Percentiles rank a stretch among this genome's conserved stretches.
Evolutionary conservation across 2,888 invertebrate species (phyloP).

Genomic region (Acleris cristana): DNA sequence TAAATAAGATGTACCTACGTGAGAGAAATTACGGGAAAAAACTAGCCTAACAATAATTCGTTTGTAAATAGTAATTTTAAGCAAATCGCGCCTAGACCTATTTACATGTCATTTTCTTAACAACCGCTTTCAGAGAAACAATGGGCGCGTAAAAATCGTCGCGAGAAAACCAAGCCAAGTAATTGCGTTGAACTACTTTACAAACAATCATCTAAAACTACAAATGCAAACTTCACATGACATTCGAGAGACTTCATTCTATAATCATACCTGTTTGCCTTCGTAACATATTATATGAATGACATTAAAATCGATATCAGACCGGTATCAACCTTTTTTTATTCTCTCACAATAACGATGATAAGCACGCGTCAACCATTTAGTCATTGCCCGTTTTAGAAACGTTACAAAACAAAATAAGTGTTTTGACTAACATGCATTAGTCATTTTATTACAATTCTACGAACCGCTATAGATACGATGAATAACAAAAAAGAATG

Average conservation of each 20-base stretch:
- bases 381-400: slow-evolving; percentile 44
- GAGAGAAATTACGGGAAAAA: background rate
- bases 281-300: slow-evolving; percentile 11
- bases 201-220: background rate
- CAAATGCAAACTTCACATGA: background rate
- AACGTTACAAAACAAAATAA: slow-evolving; percentile 16
- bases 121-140: slow-evolving; percentile 13
- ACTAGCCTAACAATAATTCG: slow-evolving; percentile 5
- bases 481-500: background rate
- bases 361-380: slow-evolving; percentile 36
- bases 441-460: slow-evolving; percentile 24
- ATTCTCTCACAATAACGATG: slow-evolving; percentile 12
- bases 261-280: slow-evolving; percentile 22
- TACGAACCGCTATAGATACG: background rate
- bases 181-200: slow-evolving; percentile 2
- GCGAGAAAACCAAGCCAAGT: background rate
- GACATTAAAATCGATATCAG: slow-evolving; percentile 22
- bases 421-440: slow-evolving; percentile 4
- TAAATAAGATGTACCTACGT: too few species aligned
- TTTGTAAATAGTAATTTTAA: slow-evolving; percentile 12
- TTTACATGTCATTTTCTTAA: slow-evolving; percentile 26
- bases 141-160: slow-evolving; percentile 9
- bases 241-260: slow-evolving; percentile 19
- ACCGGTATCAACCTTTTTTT: slow-evolving; percentile 17
- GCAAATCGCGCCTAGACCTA: slow-evolving; percentile 8